Percentiles rank a stretch among this genome's conserved stretches.
Conservation (phyloP, 2,888 invertebrate species). For the Catocala nupta region DNA sequence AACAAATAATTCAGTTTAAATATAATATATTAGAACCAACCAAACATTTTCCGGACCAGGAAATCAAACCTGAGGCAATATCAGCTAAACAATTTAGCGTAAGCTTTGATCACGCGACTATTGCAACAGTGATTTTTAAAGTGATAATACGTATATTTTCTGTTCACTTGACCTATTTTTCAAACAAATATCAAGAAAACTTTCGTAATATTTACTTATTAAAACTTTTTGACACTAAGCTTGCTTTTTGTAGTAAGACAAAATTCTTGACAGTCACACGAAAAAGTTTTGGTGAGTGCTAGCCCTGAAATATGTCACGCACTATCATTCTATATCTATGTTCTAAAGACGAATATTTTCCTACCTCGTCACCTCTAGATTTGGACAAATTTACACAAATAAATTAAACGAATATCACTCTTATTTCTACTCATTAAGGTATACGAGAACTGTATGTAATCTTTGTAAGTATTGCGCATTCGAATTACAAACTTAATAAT, state of each 20-base stretch:
- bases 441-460: conserved; percentile 9
- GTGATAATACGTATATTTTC: not conserved
- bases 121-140: too few relatives aligned
- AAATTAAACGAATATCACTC: conserved; percentile 47
- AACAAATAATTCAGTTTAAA: too few relatives aligned
- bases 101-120: too few relatives aligned
- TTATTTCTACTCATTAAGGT: conserved; percentile 45
- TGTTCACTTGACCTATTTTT: conserved; percentile 1
- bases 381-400: conserved; percentile 36
- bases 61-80: too few relatives aligned
- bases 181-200: not conserved
- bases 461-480: conserved; percentile 43
- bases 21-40: too few relatives aligned
- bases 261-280: conserved; percentile 10
- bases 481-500: conserved; percentile 41
- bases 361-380: conserved; percentile 81
- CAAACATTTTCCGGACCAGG: too few relatives aligned
- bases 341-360: conserved; percentile 82
- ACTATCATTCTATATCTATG: conserved; percentile 81
- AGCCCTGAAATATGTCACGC: conserved; percentile 76
- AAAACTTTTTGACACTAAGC: conserved; percentile 20
- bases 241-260: conserved; percentile 11
- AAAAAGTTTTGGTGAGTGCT: conserved; percentile 38
- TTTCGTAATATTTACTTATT: conserved; percentile 2
- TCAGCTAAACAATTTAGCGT: too few relatives aligned